Base-by-base conservation (phyloP, 2,888 invertebrate species). In the Hypomecis punctinalis region DNA sequence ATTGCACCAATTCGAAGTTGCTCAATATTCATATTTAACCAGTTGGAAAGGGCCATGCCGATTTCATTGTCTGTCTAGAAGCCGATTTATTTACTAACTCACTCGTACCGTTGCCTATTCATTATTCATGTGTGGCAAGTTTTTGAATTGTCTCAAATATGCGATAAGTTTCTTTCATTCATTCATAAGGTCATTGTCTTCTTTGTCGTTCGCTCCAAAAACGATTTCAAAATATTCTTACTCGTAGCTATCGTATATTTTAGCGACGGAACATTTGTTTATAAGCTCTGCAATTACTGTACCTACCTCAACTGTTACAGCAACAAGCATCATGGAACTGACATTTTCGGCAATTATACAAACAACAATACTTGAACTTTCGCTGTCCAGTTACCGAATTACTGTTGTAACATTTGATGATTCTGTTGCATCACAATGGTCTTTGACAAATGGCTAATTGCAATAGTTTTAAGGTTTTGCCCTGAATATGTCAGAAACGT, bases 401-500 rank as follows among this genome's bases (percentile, higher is more conserved):
- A 39, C 6, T 51, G 49, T 57, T 36, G 61, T 51, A 61, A 66
- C 45, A 53, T 66, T 54, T 64, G 71, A 74, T 72, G 69, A 68
- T 56, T 60, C 42, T 59, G 46, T 78, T 77, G 64, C 68, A 59
- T 76, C 69, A 79, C 74, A 76, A 75, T 74, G 55, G 62, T 43
- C 52, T 71, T 70, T 72, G 75, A 71, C 78, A 77, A 72, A 68
- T 66, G 69, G 70, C 13, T 76, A 75, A 75, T 72, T 73, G 75
- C 51, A 7, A 55, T 54, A 63, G 48, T 67, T 69, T 73, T 71
- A 62, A 71, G 55, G 67, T 63, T 66, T 55, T 63, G 66, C 64
- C 72, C 66, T 64, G 71, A 66, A 70, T 67, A 69, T 70, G 72
- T 74, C 71, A 71, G 67, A 62, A 70, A 59, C 55, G 65, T 62